These are phyloP conservation scores for Antrozous pallidus DNA, from an alignment of 2,797 vertebrate genomes.

Conservation along the genomic window DNA sequence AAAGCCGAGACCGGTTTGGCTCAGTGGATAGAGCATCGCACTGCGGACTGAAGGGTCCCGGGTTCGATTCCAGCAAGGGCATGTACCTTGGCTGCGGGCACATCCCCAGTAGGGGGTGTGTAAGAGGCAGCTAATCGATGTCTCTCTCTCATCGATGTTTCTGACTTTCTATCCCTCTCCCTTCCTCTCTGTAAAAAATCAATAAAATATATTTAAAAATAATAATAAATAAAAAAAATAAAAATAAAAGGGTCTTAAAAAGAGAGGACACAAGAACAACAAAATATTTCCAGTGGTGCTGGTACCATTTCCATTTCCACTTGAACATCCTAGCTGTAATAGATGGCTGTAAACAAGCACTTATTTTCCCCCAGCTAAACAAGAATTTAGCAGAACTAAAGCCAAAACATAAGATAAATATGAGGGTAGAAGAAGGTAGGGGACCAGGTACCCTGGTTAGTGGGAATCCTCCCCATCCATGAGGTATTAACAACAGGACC, in stretches of 20 bases:
- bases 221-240: too few species aligned
- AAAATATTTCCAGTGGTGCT: not conserved
- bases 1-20: too few species aligned
- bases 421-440: not conserved
- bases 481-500: not conserved
- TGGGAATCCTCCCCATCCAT: not conserved
- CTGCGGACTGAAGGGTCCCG: too few species aligned
- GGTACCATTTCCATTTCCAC: not conserved
- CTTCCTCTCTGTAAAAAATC: too few species aligned
- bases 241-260: not conserved
- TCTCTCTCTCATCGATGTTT: too few species aligned
- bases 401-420: not conserved
- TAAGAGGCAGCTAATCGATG: too few species aligned
- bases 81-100: too few species aligned
- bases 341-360: not conserved
- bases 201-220: too few species aligned
- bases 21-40: too few species aligned
- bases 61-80: too few species aligned
- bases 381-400: not conserved
- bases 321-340: not conserved
- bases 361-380: not conserved
- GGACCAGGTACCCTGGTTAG: not conserved
- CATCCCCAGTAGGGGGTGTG: too few species aligned
- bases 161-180: too few species aligned
- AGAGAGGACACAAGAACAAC: not conserved